These are phyloP conservation scores for Jacana jacana DNA, from an alignment of 2,113 vertebrate genomes.

Conservation along the genomic window DNA sequence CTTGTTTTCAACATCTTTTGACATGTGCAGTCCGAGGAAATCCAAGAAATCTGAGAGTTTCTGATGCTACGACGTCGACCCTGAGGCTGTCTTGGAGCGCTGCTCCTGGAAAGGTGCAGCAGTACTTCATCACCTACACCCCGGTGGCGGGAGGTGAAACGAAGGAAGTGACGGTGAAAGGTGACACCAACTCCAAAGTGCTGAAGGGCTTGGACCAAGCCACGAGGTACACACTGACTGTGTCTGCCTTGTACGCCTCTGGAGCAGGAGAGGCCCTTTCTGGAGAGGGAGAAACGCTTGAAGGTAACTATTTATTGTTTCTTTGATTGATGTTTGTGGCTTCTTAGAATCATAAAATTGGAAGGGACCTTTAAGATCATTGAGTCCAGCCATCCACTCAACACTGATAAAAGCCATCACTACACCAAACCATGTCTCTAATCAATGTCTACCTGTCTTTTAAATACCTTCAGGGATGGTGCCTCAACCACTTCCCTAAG, in stretches of 20 bases:
- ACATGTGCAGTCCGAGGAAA: constrained; percentile 83
- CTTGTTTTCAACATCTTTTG: constrained; percentile 21
- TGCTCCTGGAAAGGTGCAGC: constrained; percentile 90
- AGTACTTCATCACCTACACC: constrained; percentile 87
- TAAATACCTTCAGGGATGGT: no score
- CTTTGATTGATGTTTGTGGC: not conserved
- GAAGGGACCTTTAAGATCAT: no score
- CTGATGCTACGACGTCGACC: constrained; percentile 87
- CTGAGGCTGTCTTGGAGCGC: constrained; percentile 88
- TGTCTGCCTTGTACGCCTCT: constrained; percentile 87
- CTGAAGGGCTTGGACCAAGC: constrained; percentile 84
- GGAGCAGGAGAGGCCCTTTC: constrained; percentile 87
- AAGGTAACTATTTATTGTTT: constrained; percentile 81
- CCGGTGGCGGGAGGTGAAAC: constrained; percentile 84
- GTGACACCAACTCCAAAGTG: constrained; percentile 77
- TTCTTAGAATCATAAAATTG: not conserved
- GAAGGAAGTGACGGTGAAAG: constrained; percentile 85
- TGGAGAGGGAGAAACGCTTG: constrained; percentile 90
- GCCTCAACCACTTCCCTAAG: no score
- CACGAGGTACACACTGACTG: constrained; percentile 88
- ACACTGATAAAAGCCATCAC: no score
- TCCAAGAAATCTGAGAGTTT: constrained; percentile 88
- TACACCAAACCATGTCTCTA: no score
- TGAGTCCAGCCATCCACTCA: no score
- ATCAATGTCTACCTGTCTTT: no score